Percentiles rank a stretch among this genome's conserved stretches.
Conservation (phyloP, 2,797 vertebrate genomes). For the Balearica regulorum region DNA sequence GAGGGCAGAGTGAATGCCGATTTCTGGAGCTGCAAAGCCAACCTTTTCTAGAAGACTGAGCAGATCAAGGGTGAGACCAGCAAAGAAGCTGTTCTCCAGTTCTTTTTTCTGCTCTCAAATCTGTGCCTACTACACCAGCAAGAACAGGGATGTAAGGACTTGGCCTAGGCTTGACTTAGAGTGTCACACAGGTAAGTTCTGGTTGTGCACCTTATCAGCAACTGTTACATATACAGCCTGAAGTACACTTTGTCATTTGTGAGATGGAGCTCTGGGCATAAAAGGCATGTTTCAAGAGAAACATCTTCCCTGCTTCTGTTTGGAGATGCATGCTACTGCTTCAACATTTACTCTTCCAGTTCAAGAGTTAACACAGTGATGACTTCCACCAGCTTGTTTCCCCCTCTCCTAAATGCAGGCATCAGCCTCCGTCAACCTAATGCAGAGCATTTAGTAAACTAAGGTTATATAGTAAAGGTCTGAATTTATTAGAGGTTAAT, state of each 20-base stretch:
- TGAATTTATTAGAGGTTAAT: neutral
- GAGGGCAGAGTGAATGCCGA: too few species aligned
- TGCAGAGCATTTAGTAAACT: too few species aligned
- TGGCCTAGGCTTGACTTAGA: fast-evolving
- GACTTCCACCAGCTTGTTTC: fast-evolving
- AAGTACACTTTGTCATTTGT: neutral
- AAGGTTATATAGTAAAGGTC: neutral
- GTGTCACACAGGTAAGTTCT: fast-evolving
- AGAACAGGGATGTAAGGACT: too few species aligned
- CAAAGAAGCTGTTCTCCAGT: fast-evolving
- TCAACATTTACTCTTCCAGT: too few species aligned
- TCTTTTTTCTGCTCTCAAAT: neutral
- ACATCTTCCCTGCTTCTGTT: neutral
- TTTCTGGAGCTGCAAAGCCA: neutral
- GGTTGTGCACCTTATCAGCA: fast-evolving
- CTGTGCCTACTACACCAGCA: too few species aligned
- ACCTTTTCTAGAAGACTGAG: fast-evolving
- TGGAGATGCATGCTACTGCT: too few species aligned
- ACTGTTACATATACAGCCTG: fast-evolving
- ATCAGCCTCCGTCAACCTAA: too few species aligned
- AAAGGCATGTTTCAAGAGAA: fast-evolving
- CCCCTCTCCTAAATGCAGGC: neutral
- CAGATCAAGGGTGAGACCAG: too few species aligned
- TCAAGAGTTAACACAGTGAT: too few species aligned
- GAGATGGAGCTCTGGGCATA: fast-evolving